phyloP scores from a whole-genome alignment of 2,797 vertebrate genomes.

The Trachurus trachurus region DNA sequence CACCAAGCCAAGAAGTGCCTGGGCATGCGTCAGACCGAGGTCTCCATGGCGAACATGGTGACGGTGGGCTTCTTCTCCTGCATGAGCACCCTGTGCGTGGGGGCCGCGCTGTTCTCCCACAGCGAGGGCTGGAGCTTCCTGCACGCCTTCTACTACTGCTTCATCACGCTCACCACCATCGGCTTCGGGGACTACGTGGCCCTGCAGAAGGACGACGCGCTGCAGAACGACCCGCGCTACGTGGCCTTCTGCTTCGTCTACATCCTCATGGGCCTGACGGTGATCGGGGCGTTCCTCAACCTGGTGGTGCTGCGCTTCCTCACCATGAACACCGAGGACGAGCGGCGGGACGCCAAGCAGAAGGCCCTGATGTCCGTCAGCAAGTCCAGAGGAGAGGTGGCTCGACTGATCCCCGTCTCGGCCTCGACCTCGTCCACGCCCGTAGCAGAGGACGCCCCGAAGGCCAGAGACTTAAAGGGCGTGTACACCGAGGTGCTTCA shows the following conservation, averaged over 20 bases:
- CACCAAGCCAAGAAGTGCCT: conserved; percentile 94
- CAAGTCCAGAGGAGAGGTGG: conserved; percentile 72
- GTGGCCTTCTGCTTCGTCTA: conserved; percentile 99
- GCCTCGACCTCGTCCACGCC: conserved; percentile 71
- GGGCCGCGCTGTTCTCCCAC: conserved; percentile 93
- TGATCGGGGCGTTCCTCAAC: conserved; percentile 98
- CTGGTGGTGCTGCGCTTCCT: conserved; percentile 97
- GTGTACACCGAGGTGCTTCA: conserved; percentile 95
- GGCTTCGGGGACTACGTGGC: conserved; percentile 99
- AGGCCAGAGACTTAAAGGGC: conserved; percentile 85
- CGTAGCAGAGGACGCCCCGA: conserved; percentile 30
- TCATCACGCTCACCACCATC: conserved; percentile 98
- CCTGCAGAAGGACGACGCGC: conserved; percentile 94
- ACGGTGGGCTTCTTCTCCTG: conserved; percentile 97
- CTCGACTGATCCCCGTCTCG: conserved; percentile 65
- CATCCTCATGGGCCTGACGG: conserved; percentile 95
- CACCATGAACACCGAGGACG: conserved; percentile 97
- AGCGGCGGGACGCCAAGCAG: conserved; percentile 93
- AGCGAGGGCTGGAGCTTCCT: conserved; percentile 98
- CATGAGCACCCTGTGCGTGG: conserved; percentile 93
- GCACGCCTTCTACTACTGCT: conserved; percentile 98
- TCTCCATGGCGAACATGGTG: conserved; percentile 99
- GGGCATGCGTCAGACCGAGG: conserved; percentile 91
- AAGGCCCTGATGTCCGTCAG: conserved; percentile 87
- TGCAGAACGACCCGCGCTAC: conserved; percentile 95